A percentile compares a stretch with the other conserved stretches of the same genome.
phyloP scores from a whole-genome alignment of 2,797 vertebrate genomes.

The Paguma larvata region DNA sequence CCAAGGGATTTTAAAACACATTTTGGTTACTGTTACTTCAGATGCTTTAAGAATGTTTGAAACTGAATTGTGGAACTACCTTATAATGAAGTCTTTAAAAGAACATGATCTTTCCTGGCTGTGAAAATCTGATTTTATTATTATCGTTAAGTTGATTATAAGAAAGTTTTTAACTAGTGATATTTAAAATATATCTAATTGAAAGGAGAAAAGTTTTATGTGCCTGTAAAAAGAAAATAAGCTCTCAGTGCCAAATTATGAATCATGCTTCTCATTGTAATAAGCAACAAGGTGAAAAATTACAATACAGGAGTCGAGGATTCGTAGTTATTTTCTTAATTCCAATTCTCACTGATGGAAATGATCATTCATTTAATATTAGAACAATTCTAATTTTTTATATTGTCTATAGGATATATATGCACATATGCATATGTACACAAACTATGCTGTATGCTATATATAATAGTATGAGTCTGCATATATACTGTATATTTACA shows the following conservation, averaged over 20 bases:
- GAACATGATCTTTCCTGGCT: conserved; percentile 47
- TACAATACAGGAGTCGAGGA: conserved; percentile 11
- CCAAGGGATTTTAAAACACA: conserved; percentile 63
- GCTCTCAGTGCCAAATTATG: conserved; percentile 30
- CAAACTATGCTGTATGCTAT: not conserved
- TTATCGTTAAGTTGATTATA: conserved; percentile 13
- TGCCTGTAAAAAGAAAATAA: conserved; percentile 40
- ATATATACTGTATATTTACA: not conserved
- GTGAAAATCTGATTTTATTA: conserved; percentile 60
- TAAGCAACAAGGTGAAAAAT: conserved; percentile 22
- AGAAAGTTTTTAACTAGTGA: conserved; percentile 46
- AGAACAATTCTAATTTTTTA: conserved; percentile 28
- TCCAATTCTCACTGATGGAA: conserved; percentile 16
- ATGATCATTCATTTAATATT: conserved; percentile 31
- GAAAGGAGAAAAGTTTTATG: conserved; percentile 12
- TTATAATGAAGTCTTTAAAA: conserved; percentile 48
- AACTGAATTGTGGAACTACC: not conserved
- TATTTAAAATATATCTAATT: conserved; percentile 38
- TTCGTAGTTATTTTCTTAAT: conserved; percentile 6
- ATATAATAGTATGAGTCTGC: not conserved
- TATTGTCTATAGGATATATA: not conserved
- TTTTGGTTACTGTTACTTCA: conserved; percentile 72
- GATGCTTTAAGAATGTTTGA: conserved; percentile 65
- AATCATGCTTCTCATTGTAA: conserved; percentile 17
- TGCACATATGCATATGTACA: not conserved